Evolutionary conservation across 2,113 vertebrate genomes (phyloP).

Genomic region (Malurus cyaneus): DNA sequence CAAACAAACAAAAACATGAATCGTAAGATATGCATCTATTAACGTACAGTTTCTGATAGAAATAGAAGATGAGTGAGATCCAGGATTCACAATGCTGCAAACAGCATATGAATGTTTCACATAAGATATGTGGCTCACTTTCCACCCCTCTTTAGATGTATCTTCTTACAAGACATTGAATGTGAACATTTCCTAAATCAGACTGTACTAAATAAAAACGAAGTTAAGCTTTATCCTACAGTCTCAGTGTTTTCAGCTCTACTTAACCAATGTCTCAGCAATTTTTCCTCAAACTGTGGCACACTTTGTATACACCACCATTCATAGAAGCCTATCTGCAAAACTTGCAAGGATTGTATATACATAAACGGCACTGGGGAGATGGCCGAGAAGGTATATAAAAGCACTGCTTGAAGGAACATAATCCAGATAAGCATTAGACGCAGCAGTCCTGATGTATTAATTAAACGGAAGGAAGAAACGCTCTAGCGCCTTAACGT

Average conservation of each 20-base stretch:
- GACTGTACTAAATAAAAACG: background rate
- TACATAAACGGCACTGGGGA: background rate
- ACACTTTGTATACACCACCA: background rate
- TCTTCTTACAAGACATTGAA: background rate
- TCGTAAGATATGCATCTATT: background rate
- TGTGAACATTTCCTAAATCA: background rate
- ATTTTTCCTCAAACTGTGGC: background rate
- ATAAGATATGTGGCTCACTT: background rate
- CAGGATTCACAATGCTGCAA: background rate
- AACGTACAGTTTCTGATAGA: background rate
- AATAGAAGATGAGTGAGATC: background rate
- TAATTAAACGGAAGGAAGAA: background rate
- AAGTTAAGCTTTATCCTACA: background rate
- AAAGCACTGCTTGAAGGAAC: background rate
- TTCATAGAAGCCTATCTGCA: background rate
- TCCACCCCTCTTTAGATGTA: background rate
- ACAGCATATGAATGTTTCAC: background rate
- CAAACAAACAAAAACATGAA: background rate
- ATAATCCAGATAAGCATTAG: background rate
- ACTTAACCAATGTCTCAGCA: background rate
- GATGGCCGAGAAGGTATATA: background rate
- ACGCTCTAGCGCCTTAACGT: background rate
- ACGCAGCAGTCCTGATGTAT: background rate
- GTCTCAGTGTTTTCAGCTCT: background rate
- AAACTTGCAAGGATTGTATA: slow-evolving; percentile 1